Evolutionary conservation across 2,888 invertebrate genomes (phyloP).

Genomic region (Coenonympha arcania): DNA sequence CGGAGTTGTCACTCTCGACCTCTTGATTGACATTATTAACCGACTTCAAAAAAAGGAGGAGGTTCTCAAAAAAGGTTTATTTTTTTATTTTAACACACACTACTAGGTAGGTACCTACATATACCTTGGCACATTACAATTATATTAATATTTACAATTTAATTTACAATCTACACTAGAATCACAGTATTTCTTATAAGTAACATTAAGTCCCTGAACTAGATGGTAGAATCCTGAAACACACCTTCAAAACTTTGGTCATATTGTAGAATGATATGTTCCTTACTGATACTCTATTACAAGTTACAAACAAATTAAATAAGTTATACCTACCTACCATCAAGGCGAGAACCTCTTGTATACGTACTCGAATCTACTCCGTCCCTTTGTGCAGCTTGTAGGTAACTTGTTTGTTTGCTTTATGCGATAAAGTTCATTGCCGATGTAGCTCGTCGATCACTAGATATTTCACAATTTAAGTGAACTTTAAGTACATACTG

Average conservation of each 20-base stretch:
- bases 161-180: slow-evolving; percentile 8
- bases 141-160: too few species aligned
- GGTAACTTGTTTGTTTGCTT: neutral
- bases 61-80: too few species aligned
- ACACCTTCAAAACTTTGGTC: neutral
- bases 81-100: too few species aligned
- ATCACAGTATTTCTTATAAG: slow-evolving; percentile 8
- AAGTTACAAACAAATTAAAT: too few species aligned
- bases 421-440: slow-evolving; percentile 1
- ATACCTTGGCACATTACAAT: neutral
- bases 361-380: too few species aligned
- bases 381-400: neutral
- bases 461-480: neutral
- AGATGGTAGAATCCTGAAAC: neutral
- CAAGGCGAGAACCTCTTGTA: neutral
- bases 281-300: too few species aligned
- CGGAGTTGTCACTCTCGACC: too few species aligned
- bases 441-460: neutral
- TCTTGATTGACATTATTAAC: too few species aligned
- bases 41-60: too few species aligned
- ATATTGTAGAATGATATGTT: too few species aligned
- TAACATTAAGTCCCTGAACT: neutral
- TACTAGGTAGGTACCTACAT: neutral
- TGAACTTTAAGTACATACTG: too few species aligned
- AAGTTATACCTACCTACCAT: too few species aligned